Base-by-base conservation (phyloP, 2,113 vertebrate genomes). In the Mastomys coucha region DNA sequence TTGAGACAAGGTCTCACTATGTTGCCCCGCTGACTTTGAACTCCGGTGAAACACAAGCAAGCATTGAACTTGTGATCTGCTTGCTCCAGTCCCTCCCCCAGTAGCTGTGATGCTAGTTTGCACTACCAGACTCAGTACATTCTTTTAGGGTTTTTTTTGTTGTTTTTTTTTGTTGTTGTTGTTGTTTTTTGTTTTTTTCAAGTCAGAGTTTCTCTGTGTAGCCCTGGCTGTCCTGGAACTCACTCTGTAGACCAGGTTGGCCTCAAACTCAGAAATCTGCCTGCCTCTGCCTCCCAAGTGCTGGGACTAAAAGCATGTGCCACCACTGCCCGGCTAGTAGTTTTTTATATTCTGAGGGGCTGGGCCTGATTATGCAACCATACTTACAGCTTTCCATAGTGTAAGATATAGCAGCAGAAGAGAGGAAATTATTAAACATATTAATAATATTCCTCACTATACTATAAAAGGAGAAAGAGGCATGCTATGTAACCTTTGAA, bases 341-440 rank as follows among this genome's bases (percentile, higher is more conserved):
- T n/a, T n/a, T n/a, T n/a, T 96, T 76, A 17, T 51, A 36, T 89
- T 81, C 49, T 42, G 58, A 63, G 9, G 53, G 12, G 9, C 56
- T 78, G 63, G 20, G 36, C 7, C 22, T 31, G 70, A 86, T 89
- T 91, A 86, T 80, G 6, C 72, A 88, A 67, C 13, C 67, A 14
- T 5, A 63, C 22, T 81, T 10, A 24, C 13, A 11, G 17, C 3
- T 69, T 87, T 82, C 2, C 45, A 42, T 20, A 2, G 9, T 82
- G 24, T 28, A 86, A n/a, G 7, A 31, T 90, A 93, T 89, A 0
- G 1, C 39, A 33, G 58, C 78, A 31, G 26, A 88, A 11, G 17
- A 93, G n/a, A 70, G 17, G 13, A 91, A 92, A 86, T 75, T 73
- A 88, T 78, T 88, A 67, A 77, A 9, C 81, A 19, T 70, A 76